phyloP scores from a whole-genome alignment of 2,113 vertebrate genomes.

The Elgaria multicarinata region DNA sequence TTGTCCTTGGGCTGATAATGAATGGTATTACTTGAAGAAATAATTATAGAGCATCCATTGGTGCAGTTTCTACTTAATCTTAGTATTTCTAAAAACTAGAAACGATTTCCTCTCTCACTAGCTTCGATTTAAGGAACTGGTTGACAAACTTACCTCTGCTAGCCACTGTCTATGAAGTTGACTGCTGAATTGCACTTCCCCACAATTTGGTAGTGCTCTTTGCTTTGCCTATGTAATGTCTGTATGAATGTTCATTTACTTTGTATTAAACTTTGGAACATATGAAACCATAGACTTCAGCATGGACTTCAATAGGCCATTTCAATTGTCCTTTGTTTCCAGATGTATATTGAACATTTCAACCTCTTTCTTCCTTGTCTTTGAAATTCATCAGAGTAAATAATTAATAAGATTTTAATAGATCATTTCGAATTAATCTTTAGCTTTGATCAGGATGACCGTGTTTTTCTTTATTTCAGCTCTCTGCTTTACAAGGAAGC shows the following conservation, averaged over 20 bases:
- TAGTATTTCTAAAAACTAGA: background rate
- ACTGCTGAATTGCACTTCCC: background rate
- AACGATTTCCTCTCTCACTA: background rate
- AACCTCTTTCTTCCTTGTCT: background rate
- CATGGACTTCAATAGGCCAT: background rate
- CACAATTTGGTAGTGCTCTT: background rate
- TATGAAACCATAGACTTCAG: background rate
- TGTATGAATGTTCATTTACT: background rate
- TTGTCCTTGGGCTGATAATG: slow-evolving; percentile 48
- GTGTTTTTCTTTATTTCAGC: background rate
- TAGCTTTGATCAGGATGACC: background rate
- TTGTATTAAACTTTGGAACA: background rate
- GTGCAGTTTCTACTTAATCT: background rate
- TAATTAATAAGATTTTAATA: background rate
- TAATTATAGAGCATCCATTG: slow-evolving; percentile 24
- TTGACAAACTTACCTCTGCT: background rate
- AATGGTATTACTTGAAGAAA: slow-evolving; percentile 38
- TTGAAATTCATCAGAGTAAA: background rate
- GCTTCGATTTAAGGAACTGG: background rate
- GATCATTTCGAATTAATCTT: background rate
- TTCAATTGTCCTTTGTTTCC: background rate
- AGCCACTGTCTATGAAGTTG: background rate
- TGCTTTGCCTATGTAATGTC: background rate
- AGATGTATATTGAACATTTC: background rate
- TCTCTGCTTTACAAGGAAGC: background rate